Evolutionary conservation across 2,888 invertebrate species (phyloP), one percentile per base, ranked within the genome.

Genomic region (Hydriomena furcata): DNA sequence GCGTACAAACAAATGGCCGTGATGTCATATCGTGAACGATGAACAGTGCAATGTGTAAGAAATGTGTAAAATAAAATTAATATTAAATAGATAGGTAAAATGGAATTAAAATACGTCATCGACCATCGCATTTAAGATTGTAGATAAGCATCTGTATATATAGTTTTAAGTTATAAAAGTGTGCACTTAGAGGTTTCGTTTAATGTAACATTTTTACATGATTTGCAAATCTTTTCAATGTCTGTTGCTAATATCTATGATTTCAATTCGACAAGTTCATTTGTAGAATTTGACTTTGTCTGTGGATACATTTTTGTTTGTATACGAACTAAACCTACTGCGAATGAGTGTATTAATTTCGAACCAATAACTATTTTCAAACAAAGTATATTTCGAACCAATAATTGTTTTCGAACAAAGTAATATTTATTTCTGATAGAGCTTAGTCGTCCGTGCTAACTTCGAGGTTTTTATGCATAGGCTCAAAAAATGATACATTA

Each of bases 1-100:
- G 77, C 76, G 71, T 77, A 75, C 66, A 65, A 68, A 60, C 64
- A 55, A 62, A 44, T 34, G 46, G 47, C 13, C 44, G 67, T 73
- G 79, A 73, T 76, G 64, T 76, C 84, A 86, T 83, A 85, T 85
- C 86, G 76, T 74, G 81, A 79, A 83, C 78, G 62, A 66, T 71
- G 77, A 80, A 82, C 79, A 76, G 89, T 90, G 89, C 89, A 90
- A 90, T 89, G 79, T 79, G 76, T 84, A 84, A 79, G 66, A 82
- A 86, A 82, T 76, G 77, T 88, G 86, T 88, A 86, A 67, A 66
- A 76, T 71, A 71, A 65, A 66, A 71, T 61, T 64, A 68, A 57
- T 64, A 69, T 73, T 69, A 69, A 73, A 65, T 89, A 90, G 88
- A 81, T 88, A 88, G 87, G 84, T 73, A 74, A 83, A 82, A 85